Evolutionary conservation across 2,113 vertebrate genomes (phyloP).

Genomic region (Nymphicus hollandicus): DNA sequence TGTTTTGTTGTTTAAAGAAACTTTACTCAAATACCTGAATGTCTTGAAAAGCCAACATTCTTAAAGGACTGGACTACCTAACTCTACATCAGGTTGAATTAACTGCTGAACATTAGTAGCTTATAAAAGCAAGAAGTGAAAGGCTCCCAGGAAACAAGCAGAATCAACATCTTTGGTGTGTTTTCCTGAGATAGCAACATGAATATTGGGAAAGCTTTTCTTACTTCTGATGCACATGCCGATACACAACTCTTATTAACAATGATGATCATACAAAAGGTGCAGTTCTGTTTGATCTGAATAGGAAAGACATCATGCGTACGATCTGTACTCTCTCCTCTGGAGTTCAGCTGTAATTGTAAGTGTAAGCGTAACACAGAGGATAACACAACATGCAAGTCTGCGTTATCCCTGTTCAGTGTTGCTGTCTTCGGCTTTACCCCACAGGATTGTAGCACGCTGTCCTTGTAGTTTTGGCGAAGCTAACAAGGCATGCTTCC

Average conservation of each 20-base stretch:
- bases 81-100: not conserved
- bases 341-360: not conserved
- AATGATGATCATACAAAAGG: not conserved
- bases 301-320: not conserved
- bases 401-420: not conserved
- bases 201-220: not conserved
- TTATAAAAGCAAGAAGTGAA: not conserved
- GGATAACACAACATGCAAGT: not conserved
- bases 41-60: not conserved
- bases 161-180: not conserved
- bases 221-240: not conserved
- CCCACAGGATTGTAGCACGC: too few species aligned
- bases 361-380: not conserved
- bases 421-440: not conserved
- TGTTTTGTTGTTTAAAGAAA: not conserved
- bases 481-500: not conserved
- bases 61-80: not conserved
- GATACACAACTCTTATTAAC: not conserved
- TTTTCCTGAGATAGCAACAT: not conserved
- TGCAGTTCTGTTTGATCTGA: not conserved
- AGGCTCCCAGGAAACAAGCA: not conserved
- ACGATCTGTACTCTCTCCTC: not conserved
- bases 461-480: not conserved
- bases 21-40: not conserved
- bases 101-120: not conserved